phyloP scores from a whole-genome alignment of 2,113 vertebrate genomes.

The Electrona antarctica region DNA sequence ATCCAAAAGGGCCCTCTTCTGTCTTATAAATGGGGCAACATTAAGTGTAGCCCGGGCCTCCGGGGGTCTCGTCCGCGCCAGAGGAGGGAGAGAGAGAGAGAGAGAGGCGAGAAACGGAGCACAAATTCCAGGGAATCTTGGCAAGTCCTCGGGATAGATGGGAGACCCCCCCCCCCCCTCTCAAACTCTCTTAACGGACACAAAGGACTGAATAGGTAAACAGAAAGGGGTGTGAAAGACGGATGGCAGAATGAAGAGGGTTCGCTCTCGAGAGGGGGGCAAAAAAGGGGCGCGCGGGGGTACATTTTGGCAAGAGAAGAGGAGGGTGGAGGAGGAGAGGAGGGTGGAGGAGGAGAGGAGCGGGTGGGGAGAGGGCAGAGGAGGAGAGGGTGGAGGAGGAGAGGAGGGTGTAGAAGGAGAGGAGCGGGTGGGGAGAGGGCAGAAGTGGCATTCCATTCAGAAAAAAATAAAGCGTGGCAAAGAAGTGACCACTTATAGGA shows the following conservation, averaged over 20 bases:
- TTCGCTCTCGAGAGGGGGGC: constrained; percentile 68
- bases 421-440: constrained; percentile 14
- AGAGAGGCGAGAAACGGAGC: no score
- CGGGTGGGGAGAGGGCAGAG: constrained; percentile 44
- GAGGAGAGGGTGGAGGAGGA: constrained; percentile 49
- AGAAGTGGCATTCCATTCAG: background rate
- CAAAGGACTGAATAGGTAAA: constrained; percentile 83
- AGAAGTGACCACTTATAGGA: no score
- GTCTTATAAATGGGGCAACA: constrained; percentile 55
- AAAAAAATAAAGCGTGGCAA: no score
- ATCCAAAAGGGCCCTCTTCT: constrained; percentile 65
- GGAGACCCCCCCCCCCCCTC: constrained; percentile 74
- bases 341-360: constrained; percentile 14
- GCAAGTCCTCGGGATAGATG: constrained; percentile 79
- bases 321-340: constrained; percentile 44
- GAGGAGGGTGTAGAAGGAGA: constrained; percentile 13
- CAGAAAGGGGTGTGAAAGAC: constrained; percentile 80
- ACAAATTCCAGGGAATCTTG: constrained; percentile 79
- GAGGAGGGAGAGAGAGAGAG: no score
- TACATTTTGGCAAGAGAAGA: constrained; percentile 48
- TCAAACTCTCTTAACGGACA: constrained; percentile 12
- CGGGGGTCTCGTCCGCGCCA: constrained; percentile 43
- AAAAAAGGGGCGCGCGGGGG: constrained; percentile 69
- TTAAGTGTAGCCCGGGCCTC: constrained; percentile 60
- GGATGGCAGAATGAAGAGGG: constrained; percentile 82